Evolutionary conservation across 1,140 invertebrate species (phyloP), one percentile per base, ranked within the genome.

Genomic region (Aphis craccivora): DNA sequence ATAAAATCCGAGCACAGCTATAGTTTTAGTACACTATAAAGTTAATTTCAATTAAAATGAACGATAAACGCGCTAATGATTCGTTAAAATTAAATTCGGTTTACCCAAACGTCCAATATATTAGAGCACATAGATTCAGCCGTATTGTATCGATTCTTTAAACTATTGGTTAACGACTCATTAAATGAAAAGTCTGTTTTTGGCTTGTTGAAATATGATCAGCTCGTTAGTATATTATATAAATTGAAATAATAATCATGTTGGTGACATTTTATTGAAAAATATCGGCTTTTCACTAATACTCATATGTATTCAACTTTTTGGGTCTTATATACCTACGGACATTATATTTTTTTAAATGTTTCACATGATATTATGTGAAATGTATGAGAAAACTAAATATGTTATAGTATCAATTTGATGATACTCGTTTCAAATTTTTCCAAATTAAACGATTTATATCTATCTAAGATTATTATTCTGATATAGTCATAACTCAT

Each of bases 81-180:
- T 87, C 84, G 43, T 87, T 87, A 48, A 87, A 48, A 87, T 87
- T 45, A n/a, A 87, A 87, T 45, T 87, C 43, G 30, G 43, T 87
- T 87, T 45, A 87, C 11, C 25, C 43, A 30, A 48, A 20, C 43
- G 37, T 84, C 11, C 25, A 35, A 48, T n/a, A 48, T n/a, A 45
- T 7, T n/a, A 20, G 30, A 43, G 14, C 6, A 45, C 43, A 4
- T 6, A 4, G 5, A 30, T 6, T 25, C 0, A 5, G 25, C 43
- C 11, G 8, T 86, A 11, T 5, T 22, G 48, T 88, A 88, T 51
- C 35, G 45, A 88, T 88, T 88, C 86, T 51, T 35, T 88, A 35
- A 51, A 35, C 86, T 88, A 51, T 88, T n/a, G 86, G 84, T 87
- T 87, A 87, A 87, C 84, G 84, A 43, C 43, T 87, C 84, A 45